Percentiles rank a stretch among this genome's conserved stretches.
These are phyloP conservation scores for Hirtodrosophila duncani DNA, from an alignment of 2,888 invertebrate species.

Conservation along the genomic window DNA sequence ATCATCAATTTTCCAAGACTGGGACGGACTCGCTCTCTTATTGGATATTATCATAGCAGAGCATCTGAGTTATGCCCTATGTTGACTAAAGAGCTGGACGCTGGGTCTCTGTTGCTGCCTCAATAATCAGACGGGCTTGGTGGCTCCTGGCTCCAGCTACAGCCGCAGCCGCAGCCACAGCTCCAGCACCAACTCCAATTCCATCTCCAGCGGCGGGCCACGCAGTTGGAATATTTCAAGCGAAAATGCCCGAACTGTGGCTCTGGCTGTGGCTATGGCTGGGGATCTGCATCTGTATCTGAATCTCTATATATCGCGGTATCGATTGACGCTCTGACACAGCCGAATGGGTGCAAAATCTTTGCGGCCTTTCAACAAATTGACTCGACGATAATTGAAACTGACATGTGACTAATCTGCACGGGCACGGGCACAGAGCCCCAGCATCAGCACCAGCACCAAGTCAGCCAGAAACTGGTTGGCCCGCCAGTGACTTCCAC, in stretches of 20 bases:
- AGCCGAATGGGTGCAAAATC: constrained; percentile 41
- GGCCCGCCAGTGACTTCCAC: constrained; percentile 7
- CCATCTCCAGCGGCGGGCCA: constrained; percentile 49
- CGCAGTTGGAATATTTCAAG: constrained; percentile 69
- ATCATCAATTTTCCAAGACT: constrained; percentile 73
- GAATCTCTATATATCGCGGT: constrained; percentile 64
- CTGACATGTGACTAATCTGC: constrained; percentile 78
- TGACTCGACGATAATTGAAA: constrained; percentile 77
- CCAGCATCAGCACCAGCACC: constrained; percentile 15
- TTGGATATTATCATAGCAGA: constrained; percentile 75
- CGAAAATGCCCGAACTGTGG: constrained; percentile 58
- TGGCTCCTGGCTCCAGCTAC: constrained; percentile 43
- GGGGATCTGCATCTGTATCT: too few relatives aligned
- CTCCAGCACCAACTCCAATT: too few relatives aligned
- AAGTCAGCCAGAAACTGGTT: constrained; percentile 50
- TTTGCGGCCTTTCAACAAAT: constrained; percentile 76
- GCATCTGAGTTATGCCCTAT: constrained; percentile 74
- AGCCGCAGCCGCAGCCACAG: too few relatives aligned
- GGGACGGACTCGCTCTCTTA: constrained; percentile 35
- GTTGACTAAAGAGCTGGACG: constrained; percentile 32
- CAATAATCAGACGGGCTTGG: constrained; percentile 73
- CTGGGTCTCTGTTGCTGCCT: constrained; percentile 25
- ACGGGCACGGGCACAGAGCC: constrained; percentile 50
- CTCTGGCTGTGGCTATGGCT: too few relatives aligned
- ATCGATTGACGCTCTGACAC: constrained; percentile 60